These are phyloP conservation scores for Sylvia borin DNA, from an alignment of 2,797 vertebrate genomes.

Conservation along the genomic window DNA sequence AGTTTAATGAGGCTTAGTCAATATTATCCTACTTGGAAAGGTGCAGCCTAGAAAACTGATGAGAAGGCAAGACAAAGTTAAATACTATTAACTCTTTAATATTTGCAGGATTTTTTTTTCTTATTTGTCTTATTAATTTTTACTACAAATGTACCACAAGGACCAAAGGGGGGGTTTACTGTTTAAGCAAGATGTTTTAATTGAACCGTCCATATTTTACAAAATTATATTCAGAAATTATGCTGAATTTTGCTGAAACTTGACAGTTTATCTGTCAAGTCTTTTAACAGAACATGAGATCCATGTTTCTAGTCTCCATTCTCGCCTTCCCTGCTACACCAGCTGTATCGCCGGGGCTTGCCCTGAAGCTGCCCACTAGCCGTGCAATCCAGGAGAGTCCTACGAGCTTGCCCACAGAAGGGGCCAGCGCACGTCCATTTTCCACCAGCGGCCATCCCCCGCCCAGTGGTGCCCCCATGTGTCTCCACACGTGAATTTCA, in stretches of 20 bases:
- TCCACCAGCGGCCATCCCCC: background rate
- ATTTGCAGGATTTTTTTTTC: background rate
- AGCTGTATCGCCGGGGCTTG: background rate
- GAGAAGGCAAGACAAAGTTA: conserved; percentile 2
- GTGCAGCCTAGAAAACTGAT: background rate
- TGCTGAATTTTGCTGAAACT: background rate
- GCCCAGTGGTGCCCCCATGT: conserved; percentile 45
- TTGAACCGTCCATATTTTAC: background rate
- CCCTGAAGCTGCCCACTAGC: background rate
- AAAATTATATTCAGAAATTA: background rate
- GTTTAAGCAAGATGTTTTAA: background rate
- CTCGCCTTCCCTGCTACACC: background rate
- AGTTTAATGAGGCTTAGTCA: conserved; percentile 30
- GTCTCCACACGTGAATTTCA: conserved; percentile 43
- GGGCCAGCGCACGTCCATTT: background rate
- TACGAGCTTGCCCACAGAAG: background rate
- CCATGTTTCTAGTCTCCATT: background rate
- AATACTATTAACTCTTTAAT: conserved; percentile 2
- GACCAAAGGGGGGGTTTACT: background rate
- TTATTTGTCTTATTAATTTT: background rate
- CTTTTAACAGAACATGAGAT: background rate
- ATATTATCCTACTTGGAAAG: background rate
- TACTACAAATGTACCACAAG: background rate
- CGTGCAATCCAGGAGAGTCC: background rate
- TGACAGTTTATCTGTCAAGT: background rate